These are phyloP conservation scores for Atta colombica DNA, from an alignment of 1,140 invertebrate genomes.

Conservation along the genomic window DNA sequence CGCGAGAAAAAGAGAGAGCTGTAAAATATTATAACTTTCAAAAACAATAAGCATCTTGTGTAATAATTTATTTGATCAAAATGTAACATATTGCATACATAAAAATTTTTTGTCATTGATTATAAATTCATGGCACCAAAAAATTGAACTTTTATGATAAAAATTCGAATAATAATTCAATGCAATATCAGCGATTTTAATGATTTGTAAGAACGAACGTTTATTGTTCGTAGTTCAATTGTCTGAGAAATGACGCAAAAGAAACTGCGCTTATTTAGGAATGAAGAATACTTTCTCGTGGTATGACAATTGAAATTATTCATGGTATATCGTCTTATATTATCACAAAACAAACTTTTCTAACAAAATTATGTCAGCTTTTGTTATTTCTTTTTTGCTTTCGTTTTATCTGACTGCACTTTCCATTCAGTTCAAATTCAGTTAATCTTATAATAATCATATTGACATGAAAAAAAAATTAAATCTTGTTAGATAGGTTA, in stretches of 20 bases:
- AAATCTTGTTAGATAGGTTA: slow-evolving; percentile 3
- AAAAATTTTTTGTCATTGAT: background rate
- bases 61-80: background rate
- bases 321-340: background rate
- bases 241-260: no score
- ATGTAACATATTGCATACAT: background rate
- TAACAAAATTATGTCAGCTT: background rate
- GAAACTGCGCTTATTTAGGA: no score
- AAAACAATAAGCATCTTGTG: background rate
- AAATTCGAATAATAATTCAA: background rate
- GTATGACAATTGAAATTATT: no score
- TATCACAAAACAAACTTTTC: background rate
- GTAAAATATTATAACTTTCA: slow-evolving; percentile 1
- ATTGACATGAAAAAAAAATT: slow-evolving; percentile 12
- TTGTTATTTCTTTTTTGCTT: background rate
- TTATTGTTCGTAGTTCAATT: no score
- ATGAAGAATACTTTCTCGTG: no score
- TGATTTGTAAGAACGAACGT: no score
- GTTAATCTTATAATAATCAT: background rate
- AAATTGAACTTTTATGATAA: background rate
- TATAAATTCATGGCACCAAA: background rate
- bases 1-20: background rate
- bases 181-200: no score
- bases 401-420: slow-evolving; percentile 1
- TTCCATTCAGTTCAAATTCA: background rate